Evolutionary conservation across 2,797 vertebrate genomes (phyloP).

Genomic region (Clamator glandarius): DNA sequence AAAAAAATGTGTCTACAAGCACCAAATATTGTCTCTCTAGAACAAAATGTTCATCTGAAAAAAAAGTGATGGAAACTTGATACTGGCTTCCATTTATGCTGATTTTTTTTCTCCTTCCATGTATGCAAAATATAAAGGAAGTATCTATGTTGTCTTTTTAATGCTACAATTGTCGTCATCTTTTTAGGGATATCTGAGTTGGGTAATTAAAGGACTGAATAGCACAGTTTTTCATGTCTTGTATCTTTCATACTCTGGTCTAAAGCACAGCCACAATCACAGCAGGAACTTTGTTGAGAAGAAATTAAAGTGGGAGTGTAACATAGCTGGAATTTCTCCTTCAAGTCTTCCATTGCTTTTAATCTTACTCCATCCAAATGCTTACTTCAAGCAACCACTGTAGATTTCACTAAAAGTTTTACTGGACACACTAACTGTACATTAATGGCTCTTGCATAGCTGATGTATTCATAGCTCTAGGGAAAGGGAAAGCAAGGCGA

Average conservation of each 20-base stretch:
- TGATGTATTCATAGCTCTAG: constrained; percentile 57
- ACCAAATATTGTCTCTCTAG: not conserved
- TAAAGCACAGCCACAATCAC: constrained; percentile 10
- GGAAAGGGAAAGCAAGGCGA: constrained; percentile 48
- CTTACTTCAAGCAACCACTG: constrained; percentile 8
- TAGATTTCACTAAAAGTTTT: constrained; percentile 14
- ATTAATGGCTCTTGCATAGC: constrained; percentile 23
- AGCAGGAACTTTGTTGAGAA: constrained; percentile 51
- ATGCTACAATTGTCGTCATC: not conserved
- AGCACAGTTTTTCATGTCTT: not conserved
- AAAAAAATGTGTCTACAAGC: not conserved
- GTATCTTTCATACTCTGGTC: not conserved
- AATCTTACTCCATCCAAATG: constrained; percentile 6
- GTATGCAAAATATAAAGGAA: not conserved
- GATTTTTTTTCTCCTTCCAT: not conserved
- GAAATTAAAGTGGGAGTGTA: constrained; percentile 59
- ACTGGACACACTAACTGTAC: constrained; percentile 35
- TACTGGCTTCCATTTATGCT: not conserved
- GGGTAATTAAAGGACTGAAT: not conserved
- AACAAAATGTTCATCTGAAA: not conserved
- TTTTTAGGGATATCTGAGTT: not conserved
- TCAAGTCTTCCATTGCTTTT: constrained; percentile 39
- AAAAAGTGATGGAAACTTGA: not conserved
- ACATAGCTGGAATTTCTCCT: constrained; percentile 61
- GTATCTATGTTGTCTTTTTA: not conserved